Evolutionary conservation across 2,797 vertebrate genomes (phyloP), one percentile per base, ranked within the genome.

Genomic region (Diceros bicornis): DNA sequence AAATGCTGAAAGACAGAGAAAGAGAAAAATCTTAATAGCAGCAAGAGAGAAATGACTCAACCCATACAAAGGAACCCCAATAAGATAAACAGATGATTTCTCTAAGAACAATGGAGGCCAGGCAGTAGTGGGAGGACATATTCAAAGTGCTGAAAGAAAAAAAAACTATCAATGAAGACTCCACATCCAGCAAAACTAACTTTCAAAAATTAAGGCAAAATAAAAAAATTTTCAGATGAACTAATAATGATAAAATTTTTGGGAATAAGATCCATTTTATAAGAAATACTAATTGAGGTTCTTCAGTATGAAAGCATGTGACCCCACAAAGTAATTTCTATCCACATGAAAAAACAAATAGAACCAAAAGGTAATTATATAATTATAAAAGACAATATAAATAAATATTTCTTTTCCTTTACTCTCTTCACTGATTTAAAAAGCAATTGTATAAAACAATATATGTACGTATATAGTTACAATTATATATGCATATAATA

Each of bases 161-260:
- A 66, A 88, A 72, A 62, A n/a, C 10, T 62, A 17, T 86, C 64
- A 93, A 66, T 90, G 37, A 79, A 78, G 34, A 85, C 66, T 86
- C 16, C 59, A 61, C 61, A 91, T 29, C 55, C n/a, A 86, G 13
- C 27, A 61, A 91, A 74, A 91, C 32, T 41, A 79, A 5, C n/a
- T 79, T 94, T 96, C 21, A 81, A 74, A 96, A 90, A 47, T 81
- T 84, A 87, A 81, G 66, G 27, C 57, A 86, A 91, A 81, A 91
- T 87, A 75, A 79, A 81, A 86, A 52, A 14, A 59, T 59, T 85
- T 41, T 50, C 75, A 27, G 64, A 69, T 86, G n/a, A 91, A 74
- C 37, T 72, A 62, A 78, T 85, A 79, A 72, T 72, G 57, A 61
- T 47, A 74, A 21, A 81, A 90, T 57, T 75, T 92, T 47, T 84